A percentile compares a stretch with the other conserved stretches of the same genome.
Conservation (phyloP, 2,113 vertebrate genomes). For the Pangasianodon hypophthalmus region DNA sequence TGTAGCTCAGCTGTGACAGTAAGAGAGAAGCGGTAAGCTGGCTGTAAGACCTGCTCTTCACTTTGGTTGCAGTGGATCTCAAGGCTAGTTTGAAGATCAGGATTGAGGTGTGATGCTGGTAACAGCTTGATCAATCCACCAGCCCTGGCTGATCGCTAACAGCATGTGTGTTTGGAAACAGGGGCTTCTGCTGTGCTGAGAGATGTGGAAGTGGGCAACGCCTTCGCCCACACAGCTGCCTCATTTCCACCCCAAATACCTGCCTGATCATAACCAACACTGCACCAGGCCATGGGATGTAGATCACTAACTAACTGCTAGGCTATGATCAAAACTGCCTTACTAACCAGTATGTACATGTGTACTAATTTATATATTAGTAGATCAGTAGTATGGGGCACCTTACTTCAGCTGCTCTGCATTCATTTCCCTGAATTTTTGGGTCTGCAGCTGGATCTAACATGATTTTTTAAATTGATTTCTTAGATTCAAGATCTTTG, state of each 20-base stretch:
- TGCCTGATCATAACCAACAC: neutral
- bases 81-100: neutral
- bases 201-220: constrained; percentile 63
- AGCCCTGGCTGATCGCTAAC: neutral
- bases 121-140: neutral
- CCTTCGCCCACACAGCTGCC: constrained; percentile 61
- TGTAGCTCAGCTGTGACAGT: neutral
- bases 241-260: constrained; percentile 6
- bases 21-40: neutral
- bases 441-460: neutral
- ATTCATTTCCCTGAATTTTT: neutral
- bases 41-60: neutral
- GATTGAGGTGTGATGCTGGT: neutral
- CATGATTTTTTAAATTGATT: too few species aligned
- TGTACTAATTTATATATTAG: too few species aligned
- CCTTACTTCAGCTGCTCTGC: neutral
- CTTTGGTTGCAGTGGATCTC: neutral
- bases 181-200: neutral
- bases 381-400: neutral
- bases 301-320: neutral
- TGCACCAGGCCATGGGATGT: neutral
- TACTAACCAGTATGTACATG: neutral
- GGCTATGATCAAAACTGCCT: neutral
- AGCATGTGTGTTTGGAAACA: neutral
- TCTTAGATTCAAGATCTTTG: neutral